phyloP scores from a whole-genome alignment of 1,140 invertebrate species.

The Penaeus vannamei region DNA sequence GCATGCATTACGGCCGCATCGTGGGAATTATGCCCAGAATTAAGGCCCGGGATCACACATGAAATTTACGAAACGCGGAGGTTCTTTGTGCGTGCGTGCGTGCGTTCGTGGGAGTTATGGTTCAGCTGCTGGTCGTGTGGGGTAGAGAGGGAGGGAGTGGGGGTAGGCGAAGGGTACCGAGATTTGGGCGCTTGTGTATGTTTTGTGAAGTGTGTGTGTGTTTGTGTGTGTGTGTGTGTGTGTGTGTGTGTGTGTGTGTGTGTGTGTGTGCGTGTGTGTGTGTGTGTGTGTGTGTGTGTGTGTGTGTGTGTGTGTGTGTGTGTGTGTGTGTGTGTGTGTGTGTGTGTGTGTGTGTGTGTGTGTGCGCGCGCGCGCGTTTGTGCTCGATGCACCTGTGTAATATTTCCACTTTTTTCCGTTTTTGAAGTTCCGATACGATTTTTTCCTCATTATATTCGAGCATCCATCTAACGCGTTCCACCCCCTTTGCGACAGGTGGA shows the following conservation, averaged over 20 bases:
- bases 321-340: neutral
- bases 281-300: neutral
- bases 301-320: constrained; percentile 14
- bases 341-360: too few species aligned
- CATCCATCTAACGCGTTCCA: neutral
- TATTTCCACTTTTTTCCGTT: too few species aligned
- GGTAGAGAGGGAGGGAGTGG: neutral
- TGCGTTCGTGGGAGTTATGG: neutral
- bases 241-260: constrained; percentile 23
- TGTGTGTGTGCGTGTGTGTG: neutral
- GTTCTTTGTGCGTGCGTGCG: too few species aligned
- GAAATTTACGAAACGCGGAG: too few species aligned
- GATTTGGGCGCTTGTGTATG: neutral
- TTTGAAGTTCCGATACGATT: too few species aligned
- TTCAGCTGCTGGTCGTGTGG: neutral
- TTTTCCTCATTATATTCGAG: too few species aligned
- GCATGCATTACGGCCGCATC: too few species aligned
- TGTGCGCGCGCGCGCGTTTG: too few species aligned
- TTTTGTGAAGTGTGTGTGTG: neutral
- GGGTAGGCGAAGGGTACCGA: neutral
- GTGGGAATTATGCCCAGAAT: too few species aligned
- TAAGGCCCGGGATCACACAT: too few species aligned
- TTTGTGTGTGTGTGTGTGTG: constrained; percentile 23
- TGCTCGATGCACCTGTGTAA: too few species aligned
- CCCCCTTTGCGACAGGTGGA: constrained; percentile 80